Evolutionary conservation across 2,888 invertebrate genomes (phyloP), one percentile per base, ranked within the genome.

Genomic region (Coelinius sp.): DNA sequence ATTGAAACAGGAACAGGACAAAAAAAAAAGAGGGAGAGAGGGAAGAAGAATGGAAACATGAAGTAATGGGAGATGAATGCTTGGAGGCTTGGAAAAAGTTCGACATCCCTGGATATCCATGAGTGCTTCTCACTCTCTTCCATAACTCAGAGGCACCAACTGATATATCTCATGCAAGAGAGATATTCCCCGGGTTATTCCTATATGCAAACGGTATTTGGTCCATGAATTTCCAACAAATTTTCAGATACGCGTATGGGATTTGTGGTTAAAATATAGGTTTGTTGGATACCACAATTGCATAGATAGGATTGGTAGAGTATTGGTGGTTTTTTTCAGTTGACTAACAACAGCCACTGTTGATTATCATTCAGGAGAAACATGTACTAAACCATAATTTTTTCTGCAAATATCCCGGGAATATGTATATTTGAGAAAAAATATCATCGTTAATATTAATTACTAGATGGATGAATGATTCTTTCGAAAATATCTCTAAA

Each of bases 141-240:
- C 65, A 71, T 69, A 74, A 74, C 49, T 69, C 75, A 49, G 52
- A 63, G 46, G 20, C 46, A 27, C 46, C 59, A 62, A 46, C 52
- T 24, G 44, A 66, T 71, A 62, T 74, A 49, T 41, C 65, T 35
- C 56, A 62, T 44, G 44, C 31, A 62, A 59, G 65, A 41, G 56
- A 38, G 64, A 62, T 65, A 65, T 75, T 71, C 59, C 65, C n/a
- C 46, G 69, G 73, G 69, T 71, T 75, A 75, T 75, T 73, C 70
- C 64, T 65, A 62, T 66, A 72, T 73, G 46, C 59, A 20, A 67
- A 69, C 49, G 70, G 56, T 72, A 71, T 71, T 73, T 67, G 68
- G 73, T 72, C 65, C 73, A 71, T 66, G 73, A 76, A 76, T 74
- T 70, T 67, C 68, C 74, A 73, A 73, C 73, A 73, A 73, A 76